Evolutionary conservation across 1,140 invertebrate genomes (phyloP).

Genomic region (Xylocopa sonorina): DNA sequence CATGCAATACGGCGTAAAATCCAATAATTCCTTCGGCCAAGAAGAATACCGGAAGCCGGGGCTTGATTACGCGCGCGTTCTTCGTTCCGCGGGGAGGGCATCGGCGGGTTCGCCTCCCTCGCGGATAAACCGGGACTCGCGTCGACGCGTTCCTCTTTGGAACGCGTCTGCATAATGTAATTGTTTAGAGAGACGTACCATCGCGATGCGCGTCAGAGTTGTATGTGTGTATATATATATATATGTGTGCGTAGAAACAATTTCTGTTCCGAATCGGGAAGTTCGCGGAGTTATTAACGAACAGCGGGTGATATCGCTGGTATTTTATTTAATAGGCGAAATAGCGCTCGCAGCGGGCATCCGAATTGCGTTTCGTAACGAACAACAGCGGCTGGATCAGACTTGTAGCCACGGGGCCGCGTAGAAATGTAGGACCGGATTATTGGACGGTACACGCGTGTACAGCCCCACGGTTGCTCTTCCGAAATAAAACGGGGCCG

Average conservation of each 20-base stretch:
- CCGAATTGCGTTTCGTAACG: constrained; percentile 78
- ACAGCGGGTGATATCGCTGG: constrained; percentile 76
- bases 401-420: constrained; percentile 57
- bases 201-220: constrained; percentile 37
- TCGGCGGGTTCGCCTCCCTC: too few species aligned
- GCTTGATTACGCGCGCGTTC: neutral
- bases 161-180: too few species aligned
- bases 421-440: constrained; percentile 75
- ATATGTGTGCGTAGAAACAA: too few species aligned
- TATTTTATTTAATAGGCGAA: constrained; percentile 80
- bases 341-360: constrained; percentile 63
- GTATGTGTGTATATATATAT: too few species aligned
- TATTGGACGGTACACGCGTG: constrained; percentile 74
- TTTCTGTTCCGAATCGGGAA: constrained; percentile 76
- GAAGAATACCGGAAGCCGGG: constrained; percentile 1
- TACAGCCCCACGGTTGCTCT: constrained; percentile 40
- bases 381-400: constrained; percentile 69
- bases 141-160: too few species aligned
- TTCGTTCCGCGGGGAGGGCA: neutral
- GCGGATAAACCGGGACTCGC: too few species aligned
- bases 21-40: constrained; percentile 35
- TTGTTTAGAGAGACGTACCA: too few species aligned
- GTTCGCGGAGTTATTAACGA: constrained; percentile 77
- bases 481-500: constrained; percentile 75
- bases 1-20: constrained; percentile 41